A percentile compares a stretch with the other conserved stretches of the same genome.
Evolutionary conservation across 2,113 vertebrate genomes (phyloP).

Genomic region (Dinomys branickii): DNA sequence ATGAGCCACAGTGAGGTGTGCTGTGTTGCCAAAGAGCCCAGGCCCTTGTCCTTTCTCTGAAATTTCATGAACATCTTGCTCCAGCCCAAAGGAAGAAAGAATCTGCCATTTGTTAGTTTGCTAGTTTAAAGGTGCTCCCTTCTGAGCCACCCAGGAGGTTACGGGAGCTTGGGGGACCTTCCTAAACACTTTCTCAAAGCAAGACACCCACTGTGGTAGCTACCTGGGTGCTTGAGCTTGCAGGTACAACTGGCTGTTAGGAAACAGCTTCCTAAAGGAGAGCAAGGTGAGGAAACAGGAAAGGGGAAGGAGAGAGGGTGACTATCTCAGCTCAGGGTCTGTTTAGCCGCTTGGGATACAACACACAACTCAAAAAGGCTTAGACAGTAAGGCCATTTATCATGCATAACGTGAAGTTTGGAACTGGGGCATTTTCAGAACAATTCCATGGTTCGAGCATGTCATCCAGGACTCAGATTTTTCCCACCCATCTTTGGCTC

Average conservation of each 20-base stretch:
- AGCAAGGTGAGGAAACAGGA: neutral
- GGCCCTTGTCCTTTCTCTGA: neutral
- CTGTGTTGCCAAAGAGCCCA: neutral
- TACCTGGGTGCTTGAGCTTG: neutral
- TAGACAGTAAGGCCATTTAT: neutral
- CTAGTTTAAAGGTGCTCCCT: neutral
- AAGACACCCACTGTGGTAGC: neutral
- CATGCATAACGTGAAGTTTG: neutral
- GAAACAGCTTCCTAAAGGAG: constrained; percentile 2
- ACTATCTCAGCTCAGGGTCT: neutral
- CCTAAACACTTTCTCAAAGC: neutral
- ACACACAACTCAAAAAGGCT: neutral
- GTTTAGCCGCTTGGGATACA: neutral
- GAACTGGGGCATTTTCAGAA: neutral
- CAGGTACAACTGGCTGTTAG: neutral
- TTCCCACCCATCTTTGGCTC: neutral
- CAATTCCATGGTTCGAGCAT: neutral
- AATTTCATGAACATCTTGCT: neutral
- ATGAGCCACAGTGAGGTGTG: neutral
- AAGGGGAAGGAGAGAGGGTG: neutral
- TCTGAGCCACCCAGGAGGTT: neutral
- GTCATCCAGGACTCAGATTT: neutral
- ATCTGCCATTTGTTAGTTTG: neutral
- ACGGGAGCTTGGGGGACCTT: neutral
- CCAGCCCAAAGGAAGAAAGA: neutral